phyloP scores from a whole-genome alignment of 2,113 vertebrate genomes.

The Cochlearius cochlearius region DNA sequence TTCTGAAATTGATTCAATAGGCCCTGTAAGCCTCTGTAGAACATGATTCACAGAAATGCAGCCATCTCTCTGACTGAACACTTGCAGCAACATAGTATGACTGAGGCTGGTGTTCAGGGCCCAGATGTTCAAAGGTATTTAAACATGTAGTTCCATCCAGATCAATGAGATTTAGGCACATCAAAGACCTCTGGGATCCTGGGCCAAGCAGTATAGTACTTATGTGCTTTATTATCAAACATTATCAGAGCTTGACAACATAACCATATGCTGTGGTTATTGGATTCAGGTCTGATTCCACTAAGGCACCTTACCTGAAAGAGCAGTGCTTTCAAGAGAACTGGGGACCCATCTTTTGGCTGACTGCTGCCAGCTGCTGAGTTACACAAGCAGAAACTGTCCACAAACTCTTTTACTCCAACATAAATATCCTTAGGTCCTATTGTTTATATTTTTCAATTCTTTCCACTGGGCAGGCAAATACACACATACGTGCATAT shows the following conservation, averaged over 20 bases:
- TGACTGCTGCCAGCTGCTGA: neutral
- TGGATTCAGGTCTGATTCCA: neutral
- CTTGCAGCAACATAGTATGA: neutral
- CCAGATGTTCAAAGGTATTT: neutral
- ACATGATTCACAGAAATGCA: neutral
- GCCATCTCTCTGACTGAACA: neutral
- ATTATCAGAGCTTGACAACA: neutral
- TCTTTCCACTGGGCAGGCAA: neutral
- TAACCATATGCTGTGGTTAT: neutral
- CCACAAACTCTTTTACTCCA: neutral
- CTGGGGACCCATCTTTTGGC: neutral
- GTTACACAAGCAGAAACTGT: neutral
- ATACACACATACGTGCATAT: neutral
- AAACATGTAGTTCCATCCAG: neutral
- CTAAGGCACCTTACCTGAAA: neutral
- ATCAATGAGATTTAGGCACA: neutral
- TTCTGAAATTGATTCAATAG: neutral
- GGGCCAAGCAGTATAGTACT: neutral
- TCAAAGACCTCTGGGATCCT: neutral
- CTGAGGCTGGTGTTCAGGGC: neutral
- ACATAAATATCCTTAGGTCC: neutral
- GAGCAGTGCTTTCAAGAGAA: neutral
- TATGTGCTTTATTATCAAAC: neutral
- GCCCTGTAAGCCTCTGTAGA: neutral
- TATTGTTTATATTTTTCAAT: neutral